Evolutionary conservation across 2,797 vertebrate species (phyloP).

Genomic region (Chelon labrosus): DNA sequence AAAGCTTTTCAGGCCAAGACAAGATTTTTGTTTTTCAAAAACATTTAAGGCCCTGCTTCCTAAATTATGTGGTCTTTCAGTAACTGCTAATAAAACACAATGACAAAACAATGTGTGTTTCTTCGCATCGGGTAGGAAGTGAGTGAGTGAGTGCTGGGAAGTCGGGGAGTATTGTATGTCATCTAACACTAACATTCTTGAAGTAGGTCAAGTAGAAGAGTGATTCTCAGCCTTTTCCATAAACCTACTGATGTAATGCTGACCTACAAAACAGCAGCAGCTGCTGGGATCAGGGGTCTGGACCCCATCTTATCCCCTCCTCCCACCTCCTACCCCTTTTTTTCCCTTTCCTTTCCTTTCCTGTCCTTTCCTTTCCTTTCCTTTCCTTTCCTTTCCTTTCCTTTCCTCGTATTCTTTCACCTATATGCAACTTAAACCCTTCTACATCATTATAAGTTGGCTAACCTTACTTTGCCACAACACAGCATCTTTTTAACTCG

Average conservation of each 20-base stretch:
- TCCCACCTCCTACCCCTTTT: slow-evolving; percentile 20
- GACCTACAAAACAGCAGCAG: slow-evolving; percentile 81
- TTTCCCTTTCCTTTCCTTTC: slow-evolving; percentile 8
- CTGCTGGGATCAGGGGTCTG: slow-evolving; percentile 72
- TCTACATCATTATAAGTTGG: slow-evolving; percentile 19
- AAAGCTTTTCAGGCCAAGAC: slow-evolving; percentile 10
- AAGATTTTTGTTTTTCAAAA: slow-evolving; percentile 28
- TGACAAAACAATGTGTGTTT: slow-evolving; percentile 67
- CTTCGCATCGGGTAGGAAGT: slow-evolving; percentile 62
- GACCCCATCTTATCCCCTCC: slow-evolving; percentile 52
- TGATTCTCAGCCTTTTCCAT: slow-evolving; percentile 78
- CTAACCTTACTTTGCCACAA: slow-evolving; percentile 17
- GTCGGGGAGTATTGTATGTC: slow-evolving; percentile 73
- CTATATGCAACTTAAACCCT: background rate
- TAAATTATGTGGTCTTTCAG: slow-evolving; percentile 67
- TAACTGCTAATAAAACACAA: slow-evolving; percentile 70
- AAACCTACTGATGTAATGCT: slow-evolving; percentile 81
- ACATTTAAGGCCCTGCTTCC: slow-evolving; percentile 46
- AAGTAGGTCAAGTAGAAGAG: slow-evolving; percentile 82
- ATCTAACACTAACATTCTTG: slow-evolving; percentile 78
- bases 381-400: slow-evolving; percentile 1
- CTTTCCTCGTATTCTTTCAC: slow-evolving; percentile 5
- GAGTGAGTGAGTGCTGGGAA: slow-evolving; percentile 70
- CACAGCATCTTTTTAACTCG: slow-evolving; percentile 13
- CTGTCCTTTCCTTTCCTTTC: background rate